A percentile compares a stretch with the other conserved stretches of the same genome.
phyloP scores from a whole-genome alignment of 2,888 invertebrate genomes.

The Eilema sororculum region DNA sequence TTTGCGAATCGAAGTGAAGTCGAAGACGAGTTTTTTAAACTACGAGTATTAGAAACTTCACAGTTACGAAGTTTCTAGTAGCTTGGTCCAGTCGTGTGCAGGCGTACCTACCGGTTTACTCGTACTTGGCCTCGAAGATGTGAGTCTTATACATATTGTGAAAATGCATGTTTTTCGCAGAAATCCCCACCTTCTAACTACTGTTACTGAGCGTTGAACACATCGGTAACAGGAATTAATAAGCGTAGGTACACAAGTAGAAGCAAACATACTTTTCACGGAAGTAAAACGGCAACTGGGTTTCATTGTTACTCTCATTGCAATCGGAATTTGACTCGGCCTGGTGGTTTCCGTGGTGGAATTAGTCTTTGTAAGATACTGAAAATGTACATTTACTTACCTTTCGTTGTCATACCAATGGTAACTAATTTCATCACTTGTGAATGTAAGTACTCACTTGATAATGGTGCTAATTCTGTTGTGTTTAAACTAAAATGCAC shows the following conservation, averaged over 20 bases:
- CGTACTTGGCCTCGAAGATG: neutral
- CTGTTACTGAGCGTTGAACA: conserved; percentile 20
- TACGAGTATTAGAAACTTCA: no score
- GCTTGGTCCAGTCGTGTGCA: neutral
- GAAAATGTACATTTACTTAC: conserved; percentile 40
- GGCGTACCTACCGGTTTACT: neutral
- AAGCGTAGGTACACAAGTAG: conserved; percentile 37
- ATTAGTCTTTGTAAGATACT: conserved; percentile 3
- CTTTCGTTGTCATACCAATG: conserved; percentile 36
- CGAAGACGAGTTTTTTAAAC: no score
- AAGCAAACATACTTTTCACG: conserved; percentile 25
- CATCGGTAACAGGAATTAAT: conserved; percentile 27
- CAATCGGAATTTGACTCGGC: conserved; percentile 8
- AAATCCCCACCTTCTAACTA: conserved; percentile 2
- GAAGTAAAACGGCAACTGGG: conserved; percentile 16
- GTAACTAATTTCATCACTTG: conserved; percentile 32
- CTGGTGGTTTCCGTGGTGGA: conserved; percentile 15
- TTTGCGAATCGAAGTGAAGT: no score
- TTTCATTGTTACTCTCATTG: conserved; percentile 26
- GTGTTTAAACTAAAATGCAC: no score
- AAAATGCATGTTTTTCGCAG: neutral
- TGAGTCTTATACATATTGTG: neutral
- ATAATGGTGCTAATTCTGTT: no score
- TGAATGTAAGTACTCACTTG: conserved; percentile 39
- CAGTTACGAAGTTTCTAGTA: no score